Evolutionary conservation across 2,888 invertebrate genomes (phyloP).

Genomic region (Troilus luridus): DNA sequence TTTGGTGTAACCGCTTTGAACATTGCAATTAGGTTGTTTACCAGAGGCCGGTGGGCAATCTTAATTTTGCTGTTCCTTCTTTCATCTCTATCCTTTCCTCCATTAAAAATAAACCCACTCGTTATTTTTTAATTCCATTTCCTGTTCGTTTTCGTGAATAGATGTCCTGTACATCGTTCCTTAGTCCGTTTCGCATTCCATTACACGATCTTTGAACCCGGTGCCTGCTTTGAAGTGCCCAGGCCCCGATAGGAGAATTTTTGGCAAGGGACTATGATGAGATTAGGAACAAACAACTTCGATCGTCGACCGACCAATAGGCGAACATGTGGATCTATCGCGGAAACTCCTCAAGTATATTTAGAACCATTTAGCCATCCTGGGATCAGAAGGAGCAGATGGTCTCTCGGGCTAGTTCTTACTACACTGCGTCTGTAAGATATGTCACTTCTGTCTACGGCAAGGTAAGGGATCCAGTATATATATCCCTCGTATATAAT

Average conservation of each 20-base stretch:
- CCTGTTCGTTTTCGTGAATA: background rate
- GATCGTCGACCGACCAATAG: conserved; percentile 11
- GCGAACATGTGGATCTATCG: background rate
- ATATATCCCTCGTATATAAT: too few relatives aligned
- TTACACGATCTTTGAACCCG: background rate
- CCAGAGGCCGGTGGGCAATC: too few relatives aligned
- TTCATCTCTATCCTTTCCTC: too few relatives aligned
- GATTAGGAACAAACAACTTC: conserved; percentile 4
- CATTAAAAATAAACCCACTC: too few relatives aligned
- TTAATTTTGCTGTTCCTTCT: too few relatives aligned
- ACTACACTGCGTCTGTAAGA: conserved; percentile 19
- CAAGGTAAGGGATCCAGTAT: background rate
- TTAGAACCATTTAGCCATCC: conserved; percentile 30
- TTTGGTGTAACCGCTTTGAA: too few relatives aligned
- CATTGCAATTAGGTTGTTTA: too few relatives aligned
- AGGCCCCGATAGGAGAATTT: background rate
- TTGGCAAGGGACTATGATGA: conserved; percentile 4
- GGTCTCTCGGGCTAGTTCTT: conserved; percentile 22
- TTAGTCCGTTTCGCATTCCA: background rate
- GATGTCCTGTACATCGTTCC: background rate
- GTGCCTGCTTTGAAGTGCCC: background rate
- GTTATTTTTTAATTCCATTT: background rate
- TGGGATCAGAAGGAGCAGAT: conserved; percentile 23
- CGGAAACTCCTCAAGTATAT: conserved; percentile 18
- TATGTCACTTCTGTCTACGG: conserved; percentile 52